Percentiles rank a stretch among this genome's conserved stretches.
Evolutionary conservation across 2,888 invertebrate species (phyloP).

Genomic region (Crematogaster levior): DNA sequence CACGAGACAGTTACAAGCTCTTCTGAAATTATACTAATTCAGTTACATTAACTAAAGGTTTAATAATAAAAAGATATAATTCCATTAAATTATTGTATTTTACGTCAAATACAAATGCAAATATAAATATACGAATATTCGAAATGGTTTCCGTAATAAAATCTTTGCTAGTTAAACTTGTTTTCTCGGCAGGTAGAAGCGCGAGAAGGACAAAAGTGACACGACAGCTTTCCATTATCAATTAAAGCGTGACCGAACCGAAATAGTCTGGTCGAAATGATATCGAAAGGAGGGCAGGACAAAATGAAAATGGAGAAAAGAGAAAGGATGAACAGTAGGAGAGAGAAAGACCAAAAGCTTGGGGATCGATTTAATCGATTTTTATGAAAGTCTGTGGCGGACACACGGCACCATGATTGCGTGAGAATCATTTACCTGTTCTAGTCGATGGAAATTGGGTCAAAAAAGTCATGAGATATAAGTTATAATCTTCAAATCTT

Average conservation of each 20-base stretch:
- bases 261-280: conserved; percentile 47
- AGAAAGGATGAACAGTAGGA: neutral
- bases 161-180: conserved; percentile 33
- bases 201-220: conserved; percentile 44
- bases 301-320: conserved; percentile 24
- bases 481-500: conserved; percentile 18
- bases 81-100: conserved; percentile 2
- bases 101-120: no score
- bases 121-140: neutral
- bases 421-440: conserved; percentile 73
- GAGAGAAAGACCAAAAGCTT: conserved; percentile 24
- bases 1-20: neutral
- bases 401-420: conserved; percentile 63
- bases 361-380: conserved; percentile 47
- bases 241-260: conserved; percentile 43
- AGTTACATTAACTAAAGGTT: neutral
- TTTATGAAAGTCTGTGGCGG: conserved; percentile 62
- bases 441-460: conserved; percentile 68
- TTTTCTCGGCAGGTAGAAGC: neutral
- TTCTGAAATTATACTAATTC: neutral
- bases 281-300: conserved; percentile 35
- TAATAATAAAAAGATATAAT: neutral
- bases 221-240: conserved; percentile 54
- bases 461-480: conserved; percentile 67
- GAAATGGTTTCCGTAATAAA: conserved; percentile 4